phyloP scores from a whole-genome alignment of 1,140 invertebrate species.

The Bilobella aurantiaca region DNA sequence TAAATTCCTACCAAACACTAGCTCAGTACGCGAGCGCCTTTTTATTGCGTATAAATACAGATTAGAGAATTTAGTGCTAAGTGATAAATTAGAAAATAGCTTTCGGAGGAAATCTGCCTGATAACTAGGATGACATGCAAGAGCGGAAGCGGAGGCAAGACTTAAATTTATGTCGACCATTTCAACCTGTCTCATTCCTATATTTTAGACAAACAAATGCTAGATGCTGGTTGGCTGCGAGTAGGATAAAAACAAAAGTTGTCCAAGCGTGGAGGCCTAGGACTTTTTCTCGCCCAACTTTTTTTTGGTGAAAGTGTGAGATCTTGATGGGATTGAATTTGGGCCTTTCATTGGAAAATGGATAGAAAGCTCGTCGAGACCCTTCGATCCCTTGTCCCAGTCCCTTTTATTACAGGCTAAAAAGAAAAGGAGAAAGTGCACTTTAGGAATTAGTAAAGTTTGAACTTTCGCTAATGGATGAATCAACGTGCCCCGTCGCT shows the following conservation, averaged over 20 bases:
- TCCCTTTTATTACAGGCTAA: not conserved
- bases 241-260: too few relatives aligned
- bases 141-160: too few relatives aligned
- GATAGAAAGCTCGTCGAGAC: not conserved
- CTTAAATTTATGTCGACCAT: too few relatives aligned
- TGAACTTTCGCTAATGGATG: slow-evolving; percentile 27
- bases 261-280: too few relatives aligned
- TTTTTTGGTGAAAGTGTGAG: not conserved
- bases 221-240: too few relatives aligned
- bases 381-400: not conserved
- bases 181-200: too few relatives aligned
- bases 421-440: slow-evolving; percentile 26
- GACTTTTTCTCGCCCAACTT: too few relatives aligned
- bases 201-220: too few relatives aligned
- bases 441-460: slow-evolving; percentile 31
- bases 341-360: not conserved
- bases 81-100: not conserved
- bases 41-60: not conserved
- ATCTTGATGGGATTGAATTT: not conserved
- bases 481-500: slow-evolving; percentile 1
- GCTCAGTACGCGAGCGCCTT: too few relatives aligned
- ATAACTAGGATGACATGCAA: too few relatives aligned
- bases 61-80: not conserved
- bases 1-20: too few relatives aligned
- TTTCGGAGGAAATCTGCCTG: too few relatives aligned